Evolutionary conservation across 2,113 vertebrate genomes (phyloP).

Genomic region (Pterocles orientalis): DNA sequence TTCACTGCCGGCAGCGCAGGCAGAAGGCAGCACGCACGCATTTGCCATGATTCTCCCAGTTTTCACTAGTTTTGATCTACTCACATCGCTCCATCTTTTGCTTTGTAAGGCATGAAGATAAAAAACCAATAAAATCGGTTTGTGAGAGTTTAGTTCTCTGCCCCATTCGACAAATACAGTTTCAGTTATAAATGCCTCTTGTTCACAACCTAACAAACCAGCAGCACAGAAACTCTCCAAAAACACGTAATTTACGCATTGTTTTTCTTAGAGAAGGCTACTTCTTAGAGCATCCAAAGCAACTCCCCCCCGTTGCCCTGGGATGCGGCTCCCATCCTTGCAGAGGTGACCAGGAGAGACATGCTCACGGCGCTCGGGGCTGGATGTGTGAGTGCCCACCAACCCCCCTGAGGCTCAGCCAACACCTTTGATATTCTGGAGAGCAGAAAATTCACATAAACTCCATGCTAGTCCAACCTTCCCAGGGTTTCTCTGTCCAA

Average conservation of each 20-base stretch:
- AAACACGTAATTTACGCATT: too few species aligned
- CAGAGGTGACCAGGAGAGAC: neutral
- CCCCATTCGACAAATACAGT: neutral
- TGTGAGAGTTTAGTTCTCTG: neutral
- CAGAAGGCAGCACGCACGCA: neutral
- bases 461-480: neutral
- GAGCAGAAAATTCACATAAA: neutral
- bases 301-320: neutral
- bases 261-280: neutral
- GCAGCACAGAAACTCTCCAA: neutral
- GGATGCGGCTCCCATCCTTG: neutral
- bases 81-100: neutral
- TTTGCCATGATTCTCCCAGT: neutral
- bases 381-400: accelerated
- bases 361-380: accelerated
- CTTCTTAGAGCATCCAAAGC: neutral
- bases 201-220: neutral
- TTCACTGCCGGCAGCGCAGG: accelerated
- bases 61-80: neutral
- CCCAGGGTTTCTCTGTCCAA: neutral
- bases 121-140: neutral
- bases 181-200: neutral
- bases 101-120: neutral
- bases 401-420: neutral
- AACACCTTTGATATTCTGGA: neutral